phyloP scores from a whole-genome alignment of 1,140 invertebrate genomes.

The Hyposmocoma kahamanoa region DNA sequence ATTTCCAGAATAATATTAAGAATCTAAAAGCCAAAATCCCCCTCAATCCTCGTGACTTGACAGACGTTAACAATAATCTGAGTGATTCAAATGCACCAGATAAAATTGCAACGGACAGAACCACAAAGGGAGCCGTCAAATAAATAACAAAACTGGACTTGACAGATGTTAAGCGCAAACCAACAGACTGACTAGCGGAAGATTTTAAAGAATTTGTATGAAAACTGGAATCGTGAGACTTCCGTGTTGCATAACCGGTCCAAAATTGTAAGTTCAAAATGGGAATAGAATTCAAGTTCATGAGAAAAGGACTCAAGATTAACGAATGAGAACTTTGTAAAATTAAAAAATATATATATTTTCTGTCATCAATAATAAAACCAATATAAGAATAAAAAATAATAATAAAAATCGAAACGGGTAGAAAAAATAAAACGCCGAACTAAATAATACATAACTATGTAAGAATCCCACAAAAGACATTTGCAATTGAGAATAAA shows the following conservation, averaged over 20 bases:
- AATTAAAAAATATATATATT: no score
- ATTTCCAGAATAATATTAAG: no score
- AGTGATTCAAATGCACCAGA: constrained; percentile 13
- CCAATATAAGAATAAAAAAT: no score
- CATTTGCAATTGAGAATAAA: no score
- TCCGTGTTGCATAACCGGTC: constrained; percentile 53
- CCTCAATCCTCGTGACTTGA: constrained; percentile 5
- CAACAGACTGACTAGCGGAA: not conserved
- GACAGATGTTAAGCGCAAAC: constrained; percentile 26
- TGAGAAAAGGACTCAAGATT: constrained; percentile 9
- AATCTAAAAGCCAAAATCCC: no score
- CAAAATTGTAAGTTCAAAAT: constrained; percentile 15
- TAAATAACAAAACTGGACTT: constrained; percentile 21
- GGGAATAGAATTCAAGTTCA: constrained; percentile 15
- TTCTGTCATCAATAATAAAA: no score
- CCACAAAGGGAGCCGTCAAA: constrained; percentile 16
- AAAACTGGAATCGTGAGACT: constrained; percentile 57
- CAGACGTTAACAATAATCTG: constrained; percentile 11
- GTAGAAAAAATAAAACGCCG: no score
- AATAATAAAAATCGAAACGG: no score
- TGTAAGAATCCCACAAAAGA: no score
- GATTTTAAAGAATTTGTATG: constrained; percentile 23
- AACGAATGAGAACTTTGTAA: not conserved
- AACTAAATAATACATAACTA: no score
- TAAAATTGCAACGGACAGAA: constrained; percentile 15